These are phyloP conservation scores for Campoplex nolae DNA, from an alignment of 2,888 invertebrate species.

Conservation along the genomic window DNA sequence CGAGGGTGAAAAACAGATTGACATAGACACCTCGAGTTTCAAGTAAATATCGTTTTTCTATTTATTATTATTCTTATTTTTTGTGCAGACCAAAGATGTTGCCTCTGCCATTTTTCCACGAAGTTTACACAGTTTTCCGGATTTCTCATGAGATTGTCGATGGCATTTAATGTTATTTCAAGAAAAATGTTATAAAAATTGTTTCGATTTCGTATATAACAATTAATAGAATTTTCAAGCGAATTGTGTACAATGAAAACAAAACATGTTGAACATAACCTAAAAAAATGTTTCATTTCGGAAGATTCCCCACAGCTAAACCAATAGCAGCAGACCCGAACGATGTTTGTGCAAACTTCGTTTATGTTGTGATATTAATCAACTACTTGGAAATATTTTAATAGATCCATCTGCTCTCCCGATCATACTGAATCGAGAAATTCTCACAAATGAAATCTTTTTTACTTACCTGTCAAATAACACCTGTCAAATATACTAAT, in stretches of 20 bases:
- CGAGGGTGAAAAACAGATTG: constrained; percentile 90
- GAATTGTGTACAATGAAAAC: background rate
- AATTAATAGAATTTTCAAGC: no score
- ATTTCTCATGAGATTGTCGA: background rate
- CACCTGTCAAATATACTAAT: background rate
- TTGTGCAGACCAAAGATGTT: background rate
- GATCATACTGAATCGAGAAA: background rate
- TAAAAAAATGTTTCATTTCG: background rate
- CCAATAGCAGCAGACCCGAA: no score
- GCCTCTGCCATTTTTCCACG: background rate
- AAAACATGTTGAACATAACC: background rate
- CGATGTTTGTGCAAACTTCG: no score
- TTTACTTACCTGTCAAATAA: background rate
- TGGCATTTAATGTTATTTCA: background rate
- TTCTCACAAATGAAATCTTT: background rate
- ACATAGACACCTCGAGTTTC: constrained; percentile 88
- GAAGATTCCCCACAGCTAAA: background rate
- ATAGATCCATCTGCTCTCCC: background rate
- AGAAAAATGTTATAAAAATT: background rate
- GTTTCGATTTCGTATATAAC: background rate
- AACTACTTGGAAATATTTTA: background rate
- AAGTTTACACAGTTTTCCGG: background rate
- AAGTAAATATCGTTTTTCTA: constrained; percentile 85
- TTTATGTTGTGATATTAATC: background rate
- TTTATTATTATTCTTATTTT: background rate